These are phyloP conservation scores for Melanotaenia boesemani DNA, from an alignment of 2,797 vertebrate genomes.

Conservation along the genomic window DNA sequence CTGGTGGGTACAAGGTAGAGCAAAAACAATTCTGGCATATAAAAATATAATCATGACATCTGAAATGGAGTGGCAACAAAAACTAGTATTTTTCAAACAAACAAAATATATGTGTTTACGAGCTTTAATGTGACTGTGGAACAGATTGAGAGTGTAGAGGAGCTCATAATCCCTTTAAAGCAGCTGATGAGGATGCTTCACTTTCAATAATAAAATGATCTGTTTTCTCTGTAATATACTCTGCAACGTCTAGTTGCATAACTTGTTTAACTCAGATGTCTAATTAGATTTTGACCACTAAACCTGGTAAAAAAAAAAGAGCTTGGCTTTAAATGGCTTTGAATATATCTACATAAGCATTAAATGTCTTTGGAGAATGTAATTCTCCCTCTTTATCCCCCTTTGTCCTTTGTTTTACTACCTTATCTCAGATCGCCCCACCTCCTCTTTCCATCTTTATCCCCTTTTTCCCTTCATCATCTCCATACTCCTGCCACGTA, in stretches of 20 bases:
- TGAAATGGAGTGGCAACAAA: too few relatives aligned
- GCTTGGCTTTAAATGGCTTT: background rate
- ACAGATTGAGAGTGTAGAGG: too few relatives aligned
- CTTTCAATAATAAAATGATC: too few relatives aligned
- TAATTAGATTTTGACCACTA: too few relatives aligned
- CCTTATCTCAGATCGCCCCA: conserved; percentile 5
- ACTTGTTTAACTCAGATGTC: too few relatives aligned
- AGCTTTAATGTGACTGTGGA: too few relatives aligned
- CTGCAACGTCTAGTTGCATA: background rate
- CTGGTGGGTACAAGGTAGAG: background rate
- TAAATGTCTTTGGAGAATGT: conserved; percentile 3
- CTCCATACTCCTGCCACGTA: conserved; percentile 2
- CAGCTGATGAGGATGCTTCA: too few relatives aligned
- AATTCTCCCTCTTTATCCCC: conserved; percentile 3
- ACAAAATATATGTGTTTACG: background rate
- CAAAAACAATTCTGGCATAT: background rate
- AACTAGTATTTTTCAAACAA: background rate
- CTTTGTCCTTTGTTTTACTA: conserved; percentile 10
- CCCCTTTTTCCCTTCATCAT: conserved; percentile 10
- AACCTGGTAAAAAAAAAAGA: too few relatives aligned
- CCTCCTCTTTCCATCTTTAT: conserved; percentile 4
- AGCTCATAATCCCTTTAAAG: too few relatives aligned
- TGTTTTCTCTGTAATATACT: background rate
- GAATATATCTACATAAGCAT: background rate
- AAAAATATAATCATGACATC: too few relatives aligned